Evolutionary conservation across 2,113 vertebrate genomes (phyloP).

Genomic region (Jacana jacana): DNA sequence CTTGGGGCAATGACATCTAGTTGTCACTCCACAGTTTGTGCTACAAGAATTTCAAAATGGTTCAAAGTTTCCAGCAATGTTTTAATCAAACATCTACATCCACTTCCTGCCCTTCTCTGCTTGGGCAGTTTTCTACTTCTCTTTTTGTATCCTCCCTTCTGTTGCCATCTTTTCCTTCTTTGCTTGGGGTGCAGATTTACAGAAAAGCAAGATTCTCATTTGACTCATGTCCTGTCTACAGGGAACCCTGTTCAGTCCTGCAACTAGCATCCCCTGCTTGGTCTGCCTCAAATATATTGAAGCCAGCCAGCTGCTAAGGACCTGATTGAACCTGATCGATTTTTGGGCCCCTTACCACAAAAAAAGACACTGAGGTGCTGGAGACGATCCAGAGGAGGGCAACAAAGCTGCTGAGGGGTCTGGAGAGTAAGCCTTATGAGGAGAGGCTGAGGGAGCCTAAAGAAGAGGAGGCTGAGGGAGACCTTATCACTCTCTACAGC

Average conservation of each 20-base stretch:
- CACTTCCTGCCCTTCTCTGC: not conserved
- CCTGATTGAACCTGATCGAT: not conserved
- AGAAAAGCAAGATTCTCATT: not conserved
- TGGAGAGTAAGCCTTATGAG: too few species aligned
- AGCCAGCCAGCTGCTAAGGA: not conserved
- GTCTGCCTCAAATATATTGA: not conserved
- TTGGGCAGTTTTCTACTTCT: not conserved
- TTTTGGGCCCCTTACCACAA: too few species aligned
- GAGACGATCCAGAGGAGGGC: too few species aligned
- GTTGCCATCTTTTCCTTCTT: not conserved
- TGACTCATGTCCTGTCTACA: not conserved
- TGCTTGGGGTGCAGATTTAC: not conserved
- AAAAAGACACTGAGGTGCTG: too few species aligned
- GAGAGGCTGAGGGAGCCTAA: too few species aligned
- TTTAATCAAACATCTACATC: not conserved
- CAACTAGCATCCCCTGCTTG: not conserved
- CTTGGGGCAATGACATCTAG: not conserved
- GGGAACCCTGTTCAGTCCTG: not conserved
- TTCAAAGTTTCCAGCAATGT: not conserved
- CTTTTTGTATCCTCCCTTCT: not conserved
- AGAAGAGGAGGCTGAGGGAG: too few species aligned
- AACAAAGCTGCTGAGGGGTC: too few species aligned
- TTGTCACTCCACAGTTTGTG: not conserved
- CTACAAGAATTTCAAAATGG: not conserved
- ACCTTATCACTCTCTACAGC: too few species aligned